A percentile compares a stretch with the other conserved stretches of the same genome.
Evolutionary conservation across 2,113 vertebrate species (phyloP).

Genomic region (Scomber japonicus): DNA sequence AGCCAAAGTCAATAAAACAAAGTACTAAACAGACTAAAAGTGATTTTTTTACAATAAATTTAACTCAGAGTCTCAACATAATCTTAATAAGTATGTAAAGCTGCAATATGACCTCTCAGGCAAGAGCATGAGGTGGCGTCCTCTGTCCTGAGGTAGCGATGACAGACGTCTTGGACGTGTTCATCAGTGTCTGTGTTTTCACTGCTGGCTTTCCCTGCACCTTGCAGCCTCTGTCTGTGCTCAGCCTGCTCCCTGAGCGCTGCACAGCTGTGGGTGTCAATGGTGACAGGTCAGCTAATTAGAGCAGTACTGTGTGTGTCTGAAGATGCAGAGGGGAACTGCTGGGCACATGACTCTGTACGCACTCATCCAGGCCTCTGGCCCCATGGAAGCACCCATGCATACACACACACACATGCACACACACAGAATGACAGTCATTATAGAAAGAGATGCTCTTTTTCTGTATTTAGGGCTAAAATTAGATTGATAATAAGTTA

Average conservation of each 20-base stretch:
- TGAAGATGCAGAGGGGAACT: slow-evolving; percentile 66
- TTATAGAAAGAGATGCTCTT: background rate
- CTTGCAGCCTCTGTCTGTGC: slow-evolving; percentile 52
- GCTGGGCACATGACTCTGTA: slow-evolving; percentile 70
- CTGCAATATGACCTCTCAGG: slow-evolving; percentile 29
- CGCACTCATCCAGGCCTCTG: slow-evolving; percentile 62
- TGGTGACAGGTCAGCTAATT: slow-evolving; percentile 79
- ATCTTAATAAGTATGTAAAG: slow-evolving; percentile 22
- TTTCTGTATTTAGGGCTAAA: background rate
- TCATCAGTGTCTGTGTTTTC: slow-evolving; percentile 66
- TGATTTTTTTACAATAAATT: slow-evolving; percentile 1
- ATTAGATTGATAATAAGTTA: background rate
- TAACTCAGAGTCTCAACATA: background rate
- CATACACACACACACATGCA: slow-evolving; percentile 42
- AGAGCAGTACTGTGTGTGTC: slow-evolving; percentile 70
- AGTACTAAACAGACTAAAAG: background rate
- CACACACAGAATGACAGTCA: slow-evolving; percentile 27
- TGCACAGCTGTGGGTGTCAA: slow-evolving; percentile 71
- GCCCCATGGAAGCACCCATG: slow-evolving; percentile 38
- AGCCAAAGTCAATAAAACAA: no score
- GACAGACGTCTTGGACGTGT: slow-evolving; percentile 65
- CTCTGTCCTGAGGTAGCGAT: slow-evolving; percentile 43
- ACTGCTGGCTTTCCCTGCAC: slow-evolving; percentile 50
- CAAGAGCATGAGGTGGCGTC: slow-evolving; percentile 43
- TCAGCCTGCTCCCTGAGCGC: slow-evolving; percentile 40